Evolutionary conservation across 2,797 vertebrate species (phyloP).

Genomic region (Pseudomugil tenellus): DNA sequence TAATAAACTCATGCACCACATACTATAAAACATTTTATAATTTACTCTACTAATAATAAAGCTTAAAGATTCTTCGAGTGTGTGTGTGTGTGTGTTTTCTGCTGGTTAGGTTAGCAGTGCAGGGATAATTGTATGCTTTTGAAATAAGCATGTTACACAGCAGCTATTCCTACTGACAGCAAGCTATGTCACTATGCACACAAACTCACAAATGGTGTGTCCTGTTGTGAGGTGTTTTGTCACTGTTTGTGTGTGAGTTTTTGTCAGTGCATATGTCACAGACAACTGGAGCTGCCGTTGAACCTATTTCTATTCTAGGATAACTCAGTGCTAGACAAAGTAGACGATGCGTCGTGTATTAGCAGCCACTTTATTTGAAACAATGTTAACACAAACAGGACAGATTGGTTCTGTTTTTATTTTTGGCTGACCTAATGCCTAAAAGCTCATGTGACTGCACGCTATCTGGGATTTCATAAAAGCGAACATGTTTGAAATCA

Average conservation of each 20-base stretch:
- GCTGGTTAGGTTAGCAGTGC: conserved; percentile 33
- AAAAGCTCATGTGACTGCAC: neutral
- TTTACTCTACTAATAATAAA: neutral
- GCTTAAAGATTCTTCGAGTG: neutral
- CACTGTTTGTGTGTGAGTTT: neutral
- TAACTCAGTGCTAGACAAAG: conserved; percentile 56
- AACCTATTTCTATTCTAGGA: conserved; percentile 65
- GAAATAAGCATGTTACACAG: conserved; percentile 54
- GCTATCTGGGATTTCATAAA: neutral
- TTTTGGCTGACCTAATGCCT: neutral
- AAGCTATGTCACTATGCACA: conserved; percentile 47
- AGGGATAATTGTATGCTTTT: conserved; percentile 51
- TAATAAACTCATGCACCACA: neutral
- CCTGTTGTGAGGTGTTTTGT: conserved; percentile 14
- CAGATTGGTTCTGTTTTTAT: conserved; percentile 1
- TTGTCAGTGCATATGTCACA: conserved; percentile 16
- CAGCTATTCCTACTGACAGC: conserved; percentile 60
- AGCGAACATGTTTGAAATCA: neutral
- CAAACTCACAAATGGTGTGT: conserved; percentile 18
- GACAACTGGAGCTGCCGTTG: conserved; percentile 56
- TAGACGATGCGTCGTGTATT: conserved; percentile 47
- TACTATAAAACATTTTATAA: neutral
- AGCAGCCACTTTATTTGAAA: conserved; percentile 48
- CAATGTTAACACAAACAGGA: conserved; percentile 7
- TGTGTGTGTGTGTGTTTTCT: conserved; percentile 18